phyloP scores from a whole-genome alignment of 1,140 invertebrate species.

The Tetranychus urticae region DNA sequence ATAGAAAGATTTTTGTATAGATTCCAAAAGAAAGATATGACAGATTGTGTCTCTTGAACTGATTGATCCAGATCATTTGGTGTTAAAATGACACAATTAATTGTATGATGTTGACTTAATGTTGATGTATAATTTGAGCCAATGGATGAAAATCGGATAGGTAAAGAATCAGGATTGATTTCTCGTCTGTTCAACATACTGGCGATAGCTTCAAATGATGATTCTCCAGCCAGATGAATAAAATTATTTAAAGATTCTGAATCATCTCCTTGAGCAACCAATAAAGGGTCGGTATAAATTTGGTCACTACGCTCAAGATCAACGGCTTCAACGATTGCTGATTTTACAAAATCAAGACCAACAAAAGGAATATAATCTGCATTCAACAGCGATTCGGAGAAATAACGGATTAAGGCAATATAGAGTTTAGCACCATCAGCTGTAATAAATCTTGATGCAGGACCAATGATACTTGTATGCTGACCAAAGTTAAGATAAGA shows the following conservation, averaged over 20 bases:
- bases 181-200: background rate
- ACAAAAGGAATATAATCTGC: background rate
- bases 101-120: background rate
- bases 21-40: background rate
- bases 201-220: constrained; percentile 1
- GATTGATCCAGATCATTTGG: background rate
- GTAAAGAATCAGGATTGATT: background rate
- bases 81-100: background rate
- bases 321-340: constrained; percentile 3
- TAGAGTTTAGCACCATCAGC: background rate
- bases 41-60: background rate
- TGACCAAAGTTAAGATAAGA: constrained; percentile 3
- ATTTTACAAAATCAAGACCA: constrained; percentile 7
- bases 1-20: background rate
- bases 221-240: constrained; percentile 4
- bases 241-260: background rate
- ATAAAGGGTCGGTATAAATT: background rate
- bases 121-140: background rate
- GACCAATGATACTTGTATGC: constrained; percentile 4
- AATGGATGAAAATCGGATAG: background rate
- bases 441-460: background rate
- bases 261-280: background rate
- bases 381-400: background rate
- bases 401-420: background rate
- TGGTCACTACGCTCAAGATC: background rate